Percentiles rank a stretch among this genome's conserved stretches.
These are phyloP conservation scores for Coregonus sp. DNA, from an alignment of 2,797 vertebrate genomes.

Conservation along the genomic window DNA sequence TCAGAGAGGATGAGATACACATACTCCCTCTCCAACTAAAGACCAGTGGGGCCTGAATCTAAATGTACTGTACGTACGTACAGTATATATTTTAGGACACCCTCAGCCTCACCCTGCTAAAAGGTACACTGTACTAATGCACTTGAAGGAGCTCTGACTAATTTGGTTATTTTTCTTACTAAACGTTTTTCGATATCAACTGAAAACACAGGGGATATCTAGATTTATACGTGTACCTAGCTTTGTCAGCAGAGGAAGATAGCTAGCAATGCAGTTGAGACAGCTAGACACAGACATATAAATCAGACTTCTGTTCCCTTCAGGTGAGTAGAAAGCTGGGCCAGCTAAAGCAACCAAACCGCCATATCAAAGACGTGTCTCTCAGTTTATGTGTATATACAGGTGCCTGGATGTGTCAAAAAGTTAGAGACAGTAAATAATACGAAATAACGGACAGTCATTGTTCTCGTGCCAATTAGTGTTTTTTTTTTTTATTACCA, in stretches of 20 bases:
- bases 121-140: background rate
- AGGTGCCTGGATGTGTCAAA: conserved; percentile 50
- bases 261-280: background rate
- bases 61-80: background rate
- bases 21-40: conserved; percentile 16
- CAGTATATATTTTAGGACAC: background rate
- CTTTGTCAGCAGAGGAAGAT: background rate
- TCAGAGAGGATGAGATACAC: conserved; percentile 21
- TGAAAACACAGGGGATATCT: background rate
- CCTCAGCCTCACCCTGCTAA: background rate
- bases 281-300: conserved; percentile 28
- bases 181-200: background rate
- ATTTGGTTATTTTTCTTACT: background rate
- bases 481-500: background rate
- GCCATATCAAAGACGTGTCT: conserved; percentile 21
- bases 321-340: conserved; percentile 43
- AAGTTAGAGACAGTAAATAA: conserved; percentile 45
- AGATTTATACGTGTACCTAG: background rate
- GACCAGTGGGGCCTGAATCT: background rate
- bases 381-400: conserved; percentile 27
- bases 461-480: too few relatives aligned
- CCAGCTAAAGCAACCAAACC: conserved; percentile 43
- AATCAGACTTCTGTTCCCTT: conserved; percentile 35
- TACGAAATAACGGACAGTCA: too few relatives aligned
- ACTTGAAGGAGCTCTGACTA: background rate